phyloP scores from a whole-genome alignment of 2,888 invertebrate species.

The Tachina fera region DNA sequence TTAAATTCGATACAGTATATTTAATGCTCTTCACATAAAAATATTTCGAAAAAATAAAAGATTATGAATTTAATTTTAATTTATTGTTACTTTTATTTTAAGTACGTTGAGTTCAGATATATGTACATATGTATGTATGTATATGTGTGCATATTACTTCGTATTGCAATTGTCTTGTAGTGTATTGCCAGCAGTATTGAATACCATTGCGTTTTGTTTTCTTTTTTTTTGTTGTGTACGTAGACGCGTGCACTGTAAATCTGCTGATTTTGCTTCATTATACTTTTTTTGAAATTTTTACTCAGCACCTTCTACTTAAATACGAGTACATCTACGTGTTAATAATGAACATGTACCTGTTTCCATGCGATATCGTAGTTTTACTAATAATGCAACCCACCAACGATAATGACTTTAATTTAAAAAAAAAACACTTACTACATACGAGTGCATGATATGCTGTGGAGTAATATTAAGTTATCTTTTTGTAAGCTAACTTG shows the following conservation, averaged over 20 bases:
- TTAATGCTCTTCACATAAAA: constrained; percentile 35
- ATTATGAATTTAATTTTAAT: constrained; percentile 25
- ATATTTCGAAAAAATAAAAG: not conserved
- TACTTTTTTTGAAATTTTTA: constrained; percentile 4
- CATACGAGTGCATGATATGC: not conserved
- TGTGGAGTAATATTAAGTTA: not conserved
- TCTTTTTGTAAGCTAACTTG: not conserved
- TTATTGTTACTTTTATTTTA: constrained; percentile 11
- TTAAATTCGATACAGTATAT: constrained; percentile 56
- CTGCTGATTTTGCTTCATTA: constrained; percentile 56
- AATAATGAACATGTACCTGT: not conserved
- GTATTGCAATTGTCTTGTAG: constrained; percentile 43
- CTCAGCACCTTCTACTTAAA: constrained; percentile 44
- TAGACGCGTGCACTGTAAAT: constrained; percentile 39
- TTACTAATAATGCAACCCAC: not conserved
- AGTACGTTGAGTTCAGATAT: constrained; percentile 24
- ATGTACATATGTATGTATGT: too few relatives aligned
- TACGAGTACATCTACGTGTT: not conserved
- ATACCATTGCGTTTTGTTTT: constrained; percentile 8
- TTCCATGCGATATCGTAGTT: constrained; percentile 35
- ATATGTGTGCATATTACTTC: constrained; percentile 18
- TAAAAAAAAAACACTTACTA: not conserved
- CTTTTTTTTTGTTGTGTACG: not conserved
- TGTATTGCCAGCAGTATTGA: constrained; percentile 58
- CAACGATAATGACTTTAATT: constrained; percentile 31